phyloP scores from a whole-genome alignment of 2,888 invertebrate species.

The Gymnoscelis rufifasciata region DNA sequence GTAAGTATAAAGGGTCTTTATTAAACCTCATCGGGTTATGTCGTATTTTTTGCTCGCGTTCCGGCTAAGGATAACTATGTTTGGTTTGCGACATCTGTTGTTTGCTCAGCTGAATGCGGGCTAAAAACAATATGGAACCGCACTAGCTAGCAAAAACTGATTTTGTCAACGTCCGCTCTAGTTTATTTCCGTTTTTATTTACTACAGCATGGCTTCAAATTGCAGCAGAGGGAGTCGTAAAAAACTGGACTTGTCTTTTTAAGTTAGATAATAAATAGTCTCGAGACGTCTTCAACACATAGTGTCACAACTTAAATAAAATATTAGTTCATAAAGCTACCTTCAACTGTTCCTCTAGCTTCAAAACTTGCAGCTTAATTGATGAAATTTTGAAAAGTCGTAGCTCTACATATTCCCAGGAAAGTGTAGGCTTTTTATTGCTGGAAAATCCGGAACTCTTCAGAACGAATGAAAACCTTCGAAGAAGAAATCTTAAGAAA shows the following conservation, averaged over 20 bases:
- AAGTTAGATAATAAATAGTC: neutral
- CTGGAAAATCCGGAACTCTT: too few species aligned
- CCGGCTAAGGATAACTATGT: slow-evolving; percentile 58
- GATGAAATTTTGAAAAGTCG: too few species aligned
- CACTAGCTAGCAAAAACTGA: slow-evolving; percentile 48
- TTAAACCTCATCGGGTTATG: slow-evolving; percentile 49
- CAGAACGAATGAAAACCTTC: too few species aligned
- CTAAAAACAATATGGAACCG: slow-evolving; percentile 52
- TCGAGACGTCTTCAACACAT: neutral
- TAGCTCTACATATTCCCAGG: too few species aligned
- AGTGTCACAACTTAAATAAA: too few species aligned
- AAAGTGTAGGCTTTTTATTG: too few species aligned
- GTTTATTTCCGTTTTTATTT: slow-evolving; percentile 10
- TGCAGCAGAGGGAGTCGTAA: neutral
- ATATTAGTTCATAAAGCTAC: too few species aligned
- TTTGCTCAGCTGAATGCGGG: slow-evolving; percentile 58
- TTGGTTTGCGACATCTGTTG: slow-evolving; percentile 55
- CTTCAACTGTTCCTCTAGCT: too few species aligned
- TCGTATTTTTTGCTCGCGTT: slow-evolving; percentile 45
- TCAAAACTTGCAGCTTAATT: too few species aligned
- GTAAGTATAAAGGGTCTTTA: slow-evolving; percentile 62
- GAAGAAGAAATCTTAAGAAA: too few species aligned
- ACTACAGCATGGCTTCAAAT: neutral
- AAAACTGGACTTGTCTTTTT: neutral
- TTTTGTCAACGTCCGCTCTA: slow-evolving; percentile 49